Conservation (phyloP, 2,797 vertebrate genomes). For the Echeneis naucrates region DNA sequence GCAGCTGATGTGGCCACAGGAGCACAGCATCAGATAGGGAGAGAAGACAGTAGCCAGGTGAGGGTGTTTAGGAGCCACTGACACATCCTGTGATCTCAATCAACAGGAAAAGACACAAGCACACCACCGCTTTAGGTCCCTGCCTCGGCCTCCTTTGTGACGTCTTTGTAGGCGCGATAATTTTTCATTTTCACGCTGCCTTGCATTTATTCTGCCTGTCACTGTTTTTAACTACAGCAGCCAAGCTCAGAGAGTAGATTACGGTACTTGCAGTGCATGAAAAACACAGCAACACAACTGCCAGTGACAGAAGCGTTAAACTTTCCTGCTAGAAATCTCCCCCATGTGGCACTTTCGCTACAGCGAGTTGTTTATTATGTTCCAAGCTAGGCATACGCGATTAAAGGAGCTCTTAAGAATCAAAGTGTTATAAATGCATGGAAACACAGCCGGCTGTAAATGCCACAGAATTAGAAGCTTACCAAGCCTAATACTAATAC, state of each 20-base stretch:
- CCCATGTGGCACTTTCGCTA: constrained; percentile 96
- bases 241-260: constrained; percentile 90
- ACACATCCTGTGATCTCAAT: constrained; percentile 77
- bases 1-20: constrained; percentile 58
- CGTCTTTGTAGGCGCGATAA: constrained; percentile 72
- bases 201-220: constrained; percentile 85
- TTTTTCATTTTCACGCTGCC: constrained; percentile 76
- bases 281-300: constrained; percentile 94
- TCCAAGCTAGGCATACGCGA: constrained; percentile 95
- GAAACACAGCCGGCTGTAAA: constrained; percentile 99
- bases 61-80: constrained; percentile 64
- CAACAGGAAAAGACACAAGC: constrained; percentile 62
- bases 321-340: constrained; percentile 95
- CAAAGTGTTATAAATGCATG: constrained; percentile 99
- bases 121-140: constrained; percentile 24
- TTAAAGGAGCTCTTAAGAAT: constrained; percentile 99
- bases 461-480: constrained; percentile 97
- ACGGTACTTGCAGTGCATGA: constrained; percentile 92
- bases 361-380: constrained; percentile 99
- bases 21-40: constrained; percentile 71
- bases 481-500: constrained; percentile 87
- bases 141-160: constrained; percentile 44
- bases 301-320: constrained; percentile 96
- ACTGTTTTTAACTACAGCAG: constrained; percentile 87
- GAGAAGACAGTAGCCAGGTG: constrained; percentile 62